phyloP scores from a whole-genome alignment of 2,113 vertebrate genomes.

The Bos indicus region DNA sequence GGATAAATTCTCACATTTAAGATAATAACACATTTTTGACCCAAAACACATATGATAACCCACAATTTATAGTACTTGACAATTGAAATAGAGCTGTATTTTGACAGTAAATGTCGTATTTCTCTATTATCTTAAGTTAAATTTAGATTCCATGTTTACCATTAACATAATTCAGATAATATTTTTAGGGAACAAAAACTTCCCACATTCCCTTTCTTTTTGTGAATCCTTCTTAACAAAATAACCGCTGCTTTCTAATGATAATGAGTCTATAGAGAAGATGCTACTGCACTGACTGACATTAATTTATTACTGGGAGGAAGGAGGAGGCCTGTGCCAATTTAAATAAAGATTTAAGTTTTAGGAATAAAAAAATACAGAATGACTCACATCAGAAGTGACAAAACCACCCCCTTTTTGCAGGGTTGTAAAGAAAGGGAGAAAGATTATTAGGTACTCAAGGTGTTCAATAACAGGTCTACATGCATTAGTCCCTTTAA shows the following conservation, averaged over 20 bases:
- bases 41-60: background rate
- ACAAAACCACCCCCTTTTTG: background rate
- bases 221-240: background rate
- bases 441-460: background rate
- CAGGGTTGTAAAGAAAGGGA: background rate
- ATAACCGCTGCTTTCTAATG: background rate
- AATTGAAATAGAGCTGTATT: background rate
- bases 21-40: background rate
- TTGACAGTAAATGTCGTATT: background rate
- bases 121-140: background rate
- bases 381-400: background rate
- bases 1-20: background rate
- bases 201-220: background rate
- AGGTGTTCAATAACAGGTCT: background rate
- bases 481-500: background rate
- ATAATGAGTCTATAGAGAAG: background rate
- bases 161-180: background rate
- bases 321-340: background rate
- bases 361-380: background rate
- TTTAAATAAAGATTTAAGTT: background rate
- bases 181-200: background rate
- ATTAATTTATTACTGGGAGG: background rate
- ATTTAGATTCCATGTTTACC: background rate
- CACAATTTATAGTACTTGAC: background rate
- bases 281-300: background rate